These are phyloP conservation scores for Flabesymbios commensalis DNA, from an alignment of 2,888 invertebrate species.

Conservation along the genomic window DNA sequence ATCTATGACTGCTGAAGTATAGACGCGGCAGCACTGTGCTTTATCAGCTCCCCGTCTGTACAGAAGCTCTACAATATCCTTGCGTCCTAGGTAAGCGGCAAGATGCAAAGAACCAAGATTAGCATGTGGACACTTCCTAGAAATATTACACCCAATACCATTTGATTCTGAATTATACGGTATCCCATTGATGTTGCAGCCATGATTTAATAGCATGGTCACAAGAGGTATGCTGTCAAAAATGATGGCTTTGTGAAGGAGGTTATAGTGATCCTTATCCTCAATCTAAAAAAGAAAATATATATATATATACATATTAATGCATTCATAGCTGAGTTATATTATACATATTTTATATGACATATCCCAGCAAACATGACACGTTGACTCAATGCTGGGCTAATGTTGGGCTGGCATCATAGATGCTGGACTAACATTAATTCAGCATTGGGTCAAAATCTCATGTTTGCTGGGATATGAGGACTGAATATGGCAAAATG, in stretches of 20 bases:
- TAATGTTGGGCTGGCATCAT: too few relatives aligned
- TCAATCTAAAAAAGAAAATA: conserved; percentile 19
- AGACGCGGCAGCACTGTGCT: conserved; percentile 10
- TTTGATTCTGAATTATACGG: too few relatives aligned
- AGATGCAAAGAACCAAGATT: conserved; percentile 12
- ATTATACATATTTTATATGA: too few relatives aligned
- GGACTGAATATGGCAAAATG: too few relatives aligned
- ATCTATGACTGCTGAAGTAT: conserved; percentile 13
- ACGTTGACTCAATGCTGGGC: too few relatives aligned
- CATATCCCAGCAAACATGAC: too few relatives aligned
- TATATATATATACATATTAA: too few relatives aligned
- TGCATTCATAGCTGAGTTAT: too few relatives aligned
- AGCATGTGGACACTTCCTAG: conserved; percentile 2
- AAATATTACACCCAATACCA: neutral
- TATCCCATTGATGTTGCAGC: conserved; percentile 9
- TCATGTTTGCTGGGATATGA: too few relatives aligned
- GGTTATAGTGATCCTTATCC: conserved; percentile 25
- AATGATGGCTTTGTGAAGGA: conserved; percentile 25
- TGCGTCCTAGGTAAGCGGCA: conserved; percentile 7
- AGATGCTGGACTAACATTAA: too few relatives aligned
- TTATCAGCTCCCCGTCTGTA: conserved; percentile 3
- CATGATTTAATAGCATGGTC: conserved; percentile 2
- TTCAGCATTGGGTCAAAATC: too few relatives aligned
- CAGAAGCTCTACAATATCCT: conserved; percentile 5
- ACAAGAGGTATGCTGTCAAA: conserved; percentile 8